Conservation (phyloP, 1,140 invertebrate genomes). For the Phymastichus coffea region DNA sequence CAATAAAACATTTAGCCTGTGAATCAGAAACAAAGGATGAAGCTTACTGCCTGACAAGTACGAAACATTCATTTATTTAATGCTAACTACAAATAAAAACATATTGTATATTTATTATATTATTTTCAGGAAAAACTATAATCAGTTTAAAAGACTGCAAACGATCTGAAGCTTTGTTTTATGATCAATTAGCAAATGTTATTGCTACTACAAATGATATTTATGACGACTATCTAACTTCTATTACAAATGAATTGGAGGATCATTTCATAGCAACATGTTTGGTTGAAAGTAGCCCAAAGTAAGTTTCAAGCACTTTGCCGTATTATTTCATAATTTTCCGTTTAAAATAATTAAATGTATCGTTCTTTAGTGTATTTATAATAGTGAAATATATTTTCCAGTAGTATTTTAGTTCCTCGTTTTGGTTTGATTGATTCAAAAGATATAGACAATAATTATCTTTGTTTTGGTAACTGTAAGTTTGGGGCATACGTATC, state of each 20-base stretch:
- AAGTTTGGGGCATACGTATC: conserved; percentile 54
- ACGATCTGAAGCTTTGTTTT: conserved; percentile 64
- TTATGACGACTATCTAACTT: conserved; percentile 61
- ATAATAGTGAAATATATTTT: conserved; percentile 7
- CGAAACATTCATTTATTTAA: conserved; percentile 3
- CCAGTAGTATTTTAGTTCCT: conserved; percentile 34
- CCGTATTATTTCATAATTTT: background rate
- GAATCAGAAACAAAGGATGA: conserved; percentile 37
- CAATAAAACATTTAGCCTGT: conserved; percentile 53
- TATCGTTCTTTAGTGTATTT: background rate
- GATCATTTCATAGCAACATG: conserved; percentile 57
- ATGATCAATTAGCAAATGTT: conserved; percentile 69
- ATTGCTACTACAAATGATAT: conserved; percentile 56
- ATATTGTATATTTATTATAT: conserved; percentile 5
- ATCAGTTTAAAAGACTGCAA: conserved; percentile 43
- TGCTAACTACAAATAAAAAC: background rate
- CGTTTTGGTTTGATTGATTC: conserved; percentile 42
- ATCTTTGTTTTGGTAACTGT: conserved; percentile 39
- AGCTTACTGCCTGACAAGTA: conserved; percentile 46
- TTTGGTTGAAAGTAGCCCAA: conserved; percentile 31
- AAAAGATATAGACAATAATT: conserved; percentile 3
- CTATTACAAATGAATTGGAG: conserved; percentile 63
- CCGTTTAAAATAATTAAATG: background rate
- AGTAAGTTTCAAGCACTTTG: conserved; percentile 15
- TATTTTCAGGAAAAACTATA: conserved; percentile 46